Conservation (phyloP, 2,113 vertebrate species). For the Clupea harengus region DNA sequence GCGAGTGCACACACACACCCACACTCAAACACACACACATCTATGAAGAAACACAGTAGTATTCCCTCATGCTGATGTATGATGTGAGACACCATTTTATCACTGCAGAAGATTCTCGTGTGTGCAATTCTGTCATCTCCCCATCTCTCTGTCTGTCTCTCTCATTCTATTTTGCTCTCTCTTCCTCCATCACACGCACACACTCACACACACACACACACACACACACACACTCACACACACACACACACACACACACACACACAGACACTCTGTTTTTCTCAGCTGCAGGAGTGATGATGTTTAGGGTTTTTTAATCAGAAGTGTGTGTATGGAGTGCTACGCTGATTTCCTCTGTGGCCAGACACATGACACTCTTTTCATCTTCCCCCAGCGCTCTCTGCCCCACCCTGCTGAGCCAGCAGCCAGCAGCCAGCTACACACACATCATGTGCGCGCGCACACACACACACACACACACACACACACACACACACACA, state of each 20-base stretch:
- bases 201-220: constrained; percentile 6
- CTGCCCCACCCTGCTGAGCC: constrained; percentile 7
- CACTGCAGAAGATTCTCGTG: background rate
- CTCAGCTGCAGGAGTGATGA: constrained; percentile 16
- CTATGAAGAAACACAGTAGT: background rate
- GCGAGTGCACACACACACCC: background rate
- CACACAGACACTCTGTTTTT: constrained; percentile 1
- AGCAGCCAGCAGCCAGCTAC: background rate
- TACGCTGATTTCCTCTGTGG: constrained; percentile 16
- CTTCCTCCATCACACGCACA: background rate
- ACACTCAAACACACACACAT: too few species aligned
- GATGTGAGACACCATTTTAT: background rate
- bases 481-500: background rate
- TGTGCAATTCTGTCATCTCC: background rate
- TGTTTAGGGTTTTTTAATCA: constrained; percentile 24
- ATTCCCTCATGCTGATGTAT: background rate
- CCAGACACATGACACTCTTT: background rate
- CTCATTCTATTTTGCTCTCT: background rate
- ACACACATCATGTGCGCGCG: background rate
- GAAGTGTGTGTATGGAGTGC: constrained; percentile 6
- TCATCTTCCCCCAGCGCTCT: background rate
- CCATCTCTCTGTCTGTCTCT: background rate
- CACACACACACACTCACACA: constrained; percentile 8
- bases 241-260: background rate
- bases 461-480: constrained; percentile 1